Percentiles rank a stretch among this genome's conserved stretches.
These are phyloP conservation scores for Sus cebifrons DNA, from an alignment of 2,797 vertebrate species.

Conservation along the genomic window DNA sequence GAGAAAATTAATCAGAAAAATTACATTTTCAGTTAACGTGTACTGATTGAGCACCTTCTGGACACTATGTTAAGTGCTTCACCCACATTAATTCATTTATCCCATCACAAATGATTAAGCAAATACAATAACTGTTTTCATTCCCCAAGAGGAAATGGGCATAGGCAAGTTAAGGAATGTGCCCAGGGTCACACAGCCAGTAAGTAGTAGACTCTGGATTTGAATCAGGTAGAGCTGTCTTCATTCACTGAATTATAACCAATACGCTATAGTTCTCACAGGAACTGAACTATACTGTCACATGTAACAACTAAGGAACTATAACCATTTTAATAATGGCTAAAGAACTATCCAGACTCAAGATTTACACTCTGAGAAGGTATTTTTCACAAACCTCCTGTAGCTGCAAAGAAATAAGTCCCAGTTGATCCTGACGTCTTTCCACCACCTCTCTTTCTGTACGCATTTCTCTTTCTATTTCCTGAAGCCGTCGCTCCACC, in stretches of 20 bases:
- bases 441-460: conserved; percentile 90
- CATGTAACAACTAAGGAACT: neutral
- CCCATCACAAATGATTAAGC: neutral
- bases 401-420: conserved; percentile 91
- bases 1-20: conserved; percentile 27
- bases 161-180: neutral
- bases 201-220: neutral
- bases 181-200: neutral
- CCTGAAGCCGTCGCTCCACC: conserved; percentile 95
- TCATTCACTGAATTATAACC: neutral
- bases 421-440: conserved; percentile 90
- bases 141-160: conserved; percentile 53
- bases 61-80: neutral
- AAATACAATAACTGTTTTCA: conserved; percentile 16
- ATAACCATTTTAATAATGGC: neutral
- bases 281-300: neutral
- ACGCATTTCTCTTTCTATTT: conserved; percentile 94
- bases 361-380: neutral
- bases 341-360: conserved; percentile 18
- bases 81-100: neutral
- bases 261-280: neutral
- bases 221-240: neutral
- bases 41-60: neutral
- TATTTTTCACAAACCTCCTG: conserved; percentile 93
- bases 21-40: neutral